These are phyloP conservation scores for Malurus alboscapulatus DNA, from an alignment of 2,113 vertebrate species.

Conservation along the genomic window DNA sequence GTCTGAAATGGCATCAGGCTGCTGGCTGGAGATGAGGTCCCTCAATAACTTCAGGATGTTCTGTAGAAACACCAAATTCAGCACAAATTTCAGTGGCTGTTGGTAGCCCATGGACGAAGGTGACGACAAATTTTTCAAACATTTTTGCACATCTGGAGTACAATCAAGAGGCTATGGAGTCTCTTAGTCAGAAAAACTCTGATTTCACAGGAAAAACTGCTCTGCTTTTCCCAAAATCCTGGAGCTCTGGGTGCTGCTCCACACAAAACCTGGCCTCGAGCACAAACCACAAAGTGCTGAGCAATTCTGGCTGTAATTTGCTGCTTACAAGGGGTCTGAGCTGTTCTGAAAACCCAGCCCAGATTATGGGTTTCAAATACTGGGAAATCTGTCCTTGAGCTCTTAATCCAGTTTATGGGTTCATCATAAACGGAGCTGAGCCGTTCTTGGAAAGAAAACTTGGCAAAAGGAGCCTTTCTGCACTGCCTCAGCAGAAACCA, in stretches of 20 bases:
- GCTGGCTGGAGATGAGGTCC: background rate
- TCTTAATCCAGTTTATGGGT: background rate
- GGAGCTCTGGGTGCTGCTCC: background rate
- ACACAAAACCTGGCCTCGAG: fast-evolving
- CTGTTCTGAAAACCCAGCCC: background rate
- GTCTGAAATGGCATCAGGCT: background rate
- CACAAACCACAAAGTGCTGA: background rate
- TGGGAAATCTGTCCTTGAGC: background rate
- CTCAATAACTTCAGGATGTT: background rate
- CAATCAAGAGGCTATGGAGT: background rate
- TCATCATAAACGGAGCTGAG: background rate
- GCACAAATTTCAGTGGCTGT: background rate
- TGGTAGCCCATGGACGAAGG: background rate
- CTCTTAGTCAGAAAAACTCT: background rate
- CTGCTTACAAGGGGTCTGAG: background rate
- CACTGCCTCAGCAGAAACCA: background rate
- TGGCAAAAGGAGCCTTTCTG: background rate
- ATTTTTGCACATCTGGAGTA: background rate
- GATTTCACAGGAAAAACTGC: fast-evolving
- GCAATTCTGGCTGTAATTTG: background rate
- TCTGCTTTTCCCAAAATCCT: background rate
- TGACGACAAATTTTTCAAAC: background rate
- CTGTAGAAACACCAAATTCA: background rate
- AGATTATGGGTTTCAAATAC: background rate
- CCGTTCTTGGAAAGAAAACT: slow-evolving; percentile 18